Percentiles rank a stretch among this genome's conserved stretches.
These are phyloP conservation scores for Ichneumon xanthorius DNA, from an alignment of 2,888 invertebrate species.

Conservation along the genomic window DNA sequence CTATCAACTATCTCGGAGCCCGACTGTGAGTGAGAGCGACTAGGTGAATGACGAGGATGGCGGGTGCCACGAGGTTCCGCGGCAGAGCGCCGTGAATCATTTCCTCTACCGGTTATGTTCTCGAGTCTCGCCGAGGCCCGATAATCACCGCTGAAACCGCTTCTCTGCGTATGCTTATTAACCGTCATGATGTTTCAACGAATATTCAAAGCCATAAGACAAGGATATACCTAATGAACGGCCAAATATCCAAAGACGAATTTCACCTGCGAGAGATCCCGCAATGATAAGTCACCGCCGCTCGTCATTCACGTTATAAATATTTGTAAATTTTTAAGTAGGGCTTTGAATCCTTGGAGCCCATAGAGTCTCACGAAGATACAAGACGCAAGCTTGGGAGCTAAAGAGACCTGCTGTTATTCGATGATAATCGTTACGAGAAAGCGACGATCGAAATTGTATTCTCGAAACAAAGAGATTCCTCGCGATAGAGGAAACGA, in stretches of 20 bases:
- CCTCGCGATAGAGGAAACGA: slow-evolving; percentile 21
- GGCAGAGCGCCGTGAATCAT: slow-evolving; percentile 64
- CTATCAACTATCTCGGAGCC: slow-evolving; percentile 53
- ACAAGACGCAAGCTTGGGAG: not conserved
- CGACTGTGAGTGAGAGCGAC: slow-evolving; percentile 36
- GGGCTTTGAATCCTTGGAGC: no score
- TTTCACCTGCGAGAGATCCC: slow-evolving; percentile 48
- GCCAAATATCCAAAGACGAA: slow-evolving; percentile 46
- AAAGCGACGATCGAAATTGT: slow-evolving; percentile 23
- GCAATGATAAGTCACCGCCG: slow-evolving; percentile 40
- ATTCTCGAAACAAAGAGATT: slow-evolving; percentile 43
- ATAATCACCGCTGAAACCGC: slow-evolving; percentile 62
- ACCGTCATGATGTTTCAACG: slow-evolving; percentile 50
- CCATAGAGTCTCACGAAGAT: not conserved
- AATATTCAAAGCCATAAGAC: slow-evolving; percentile 55
- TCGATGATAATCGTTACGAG: not conserved
- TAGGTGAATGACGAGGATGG: slow-evolving; percentile 3
- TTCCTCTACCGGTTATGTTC: slow-evolving; percentile 45
- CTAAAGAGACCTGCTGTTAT: not conserved
- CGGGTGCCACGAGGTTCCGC: slow-evolving; percentile 55
- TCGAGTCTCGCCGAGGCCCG: slow-evolving; percentile 43
- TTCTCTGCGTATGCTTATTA: slow-evolving; percentile 50
- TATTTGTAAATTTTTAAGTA: no score
- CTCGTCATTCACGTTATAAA: not conserved
- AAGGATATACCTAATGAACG: slow-evolving; percentile 53